Conservation (phyloP, 2,888 invertebrate genomes). For the Willowsia nigromaculata region DNA sequence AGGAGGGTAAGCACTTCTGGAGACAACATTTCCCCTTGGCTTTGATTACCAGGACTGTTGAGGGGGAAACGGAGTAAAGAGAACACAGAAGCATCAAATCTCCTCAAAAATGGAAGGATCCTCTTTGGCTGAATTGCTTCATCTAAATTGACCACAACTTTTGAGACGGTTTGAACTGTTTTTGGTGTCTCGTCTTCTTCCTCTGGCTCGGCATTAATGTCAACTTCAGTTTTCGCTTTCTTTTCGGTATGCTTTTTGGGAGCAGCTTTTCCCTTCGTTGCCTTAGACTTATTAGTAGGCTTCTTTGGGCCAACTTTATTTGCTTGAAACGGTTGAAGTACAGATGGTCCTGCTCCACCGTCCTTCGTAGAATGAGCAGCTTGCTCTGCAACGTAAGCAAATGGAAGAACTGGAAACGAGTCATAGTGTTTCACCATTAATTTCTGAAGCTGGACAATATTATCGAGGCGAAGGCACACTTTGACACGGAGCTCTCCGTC, state of each 20-base stretch:
- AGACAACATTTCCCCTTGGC: constrained; percentile 55
- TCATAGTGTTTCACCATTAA: constrained; percentile 50
- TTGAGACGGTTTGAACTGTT: not conserved
- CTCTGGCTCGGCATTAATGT: constrained; percentile 40
- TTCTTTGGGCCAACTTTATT: constrained; percentile 5
- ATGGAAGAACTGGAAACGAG: constrained; percentile 60
- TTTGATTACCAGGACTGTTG: not conserved
- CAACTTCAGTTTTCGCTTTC: constrained; percentile 50
- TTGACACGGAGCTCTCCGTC: constrained; percentile 79
- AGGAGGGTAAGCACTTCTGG: constrained; percentile 64
- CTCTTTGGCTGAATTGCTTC: constrained; percentile 67
- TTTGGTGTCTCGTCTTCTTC: not conserved
- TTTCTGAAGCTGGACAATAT: constrained; percentile 63
- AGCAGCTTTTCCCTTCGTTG: not conserved
- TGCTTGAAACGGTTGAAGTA: not conserved
- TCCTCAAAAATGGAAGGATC: constrained; percentile 62
- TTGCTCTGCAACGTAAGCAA: constrained; percentile 68
- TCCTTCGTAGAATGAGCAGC: not conserved
- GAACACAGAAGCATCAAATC: constrained; percentile 63
- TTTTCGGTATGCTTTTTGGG: constrained; percentile 47
- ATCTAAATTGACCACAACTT: constrained; percentile 39
- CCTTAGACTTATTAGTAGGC: not conserved
- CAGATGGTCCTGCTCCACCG: constrained; percentile 60
- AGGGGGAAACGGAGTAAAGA: constrained; percentile 62
- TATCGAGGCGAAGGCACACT: constrained; percentile 71